Percentiles rank a stretch among this genome's conserved stretches.
Conservation (phyloP, 2,888 invertebrate species). For the Sarcophaga caerulescens region DNA sequence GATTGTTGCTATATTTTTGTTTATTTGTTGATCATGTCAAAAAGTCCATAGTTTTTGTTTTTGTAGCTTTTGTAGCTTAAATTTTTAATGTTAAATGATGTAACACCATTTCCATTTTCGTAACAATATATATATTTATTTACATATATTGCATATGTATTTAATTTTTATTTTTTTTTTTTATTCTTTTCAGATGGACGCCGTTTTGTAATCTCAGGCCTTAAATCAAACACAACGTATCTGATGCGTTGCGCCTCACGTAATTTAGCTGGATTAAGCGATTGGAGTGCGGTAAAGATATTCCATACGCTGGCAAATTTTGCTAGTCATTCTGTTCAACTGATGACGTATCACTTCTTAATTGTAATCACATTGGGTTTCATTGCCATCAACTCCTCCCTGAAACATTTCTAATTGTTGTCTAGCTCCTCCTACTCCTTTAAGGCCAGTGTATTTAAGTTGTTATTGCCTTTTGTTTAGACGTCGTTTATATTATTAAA, state of each 20-base stretch:
- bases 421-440: not conserved
- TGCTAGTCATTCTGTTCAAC: slow-evolving; percentile 59
- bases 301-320: slow-evolving; percentile 76
- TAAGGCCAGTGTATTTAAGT: not conserved
- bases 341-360: slow-evolving; percentile 55
- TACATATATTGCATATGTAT: too few species aligned
- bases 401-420: slow-evolving; percentile 53
- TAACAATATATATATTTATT: not conserved
- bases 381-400: slow-evolving; percentile 43
- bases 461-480: slow-evolving; percentile 46
- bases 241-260: slow-evolving; percentile 82
- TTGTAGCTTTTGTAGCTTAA: too few species aligned
- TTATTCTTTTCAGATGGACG: slow-evolving; percentile 80
- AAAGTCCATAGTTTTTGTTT: too few species aligned
- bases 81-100: too few species aligned
- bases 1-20: too few species aligned
- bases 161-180: not conserved
- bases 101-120: not conserved
- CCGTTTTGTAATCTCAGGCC: slow-evolving; percentile 81
- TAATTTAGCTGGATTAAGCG: slow-evolving; percentile 83
- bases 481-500: not conserved
- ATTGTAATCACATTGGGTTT: slow-evolving; percentile 66
- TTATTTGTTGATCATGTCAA: too few species aligned
- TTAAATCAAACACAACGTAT: slow-evolving; percentile 82
- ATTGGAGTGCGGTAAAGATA: slow-evolving; percentile 79